Conservation (phyloP, 2,888 invertebrate genomes). For the Spatulosminthurus flaviceps region DNA sequence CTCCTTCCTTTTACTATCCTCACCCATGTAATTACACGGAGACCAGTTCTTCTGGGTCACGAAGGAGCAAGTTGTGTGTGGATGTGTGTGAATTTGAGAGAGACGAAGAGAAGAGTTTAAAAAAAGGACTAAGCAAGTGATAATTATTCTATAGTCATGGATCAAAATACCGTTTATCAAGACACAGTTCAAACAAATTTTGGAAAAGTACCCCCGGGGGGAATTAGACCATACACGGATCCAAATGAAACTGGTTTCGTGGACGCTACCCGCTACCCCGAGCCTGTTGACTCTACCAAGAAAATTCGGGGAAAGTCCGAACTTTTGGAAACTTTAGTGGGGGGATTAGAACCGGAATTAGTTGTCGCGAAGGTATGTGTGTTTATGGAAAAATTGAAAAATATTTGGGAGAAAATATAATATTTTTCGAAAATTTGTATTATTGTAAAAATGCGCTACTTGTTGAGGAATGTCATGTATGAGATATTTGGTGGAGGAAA, state of each 20-base stretch:
- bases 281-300: conserved; percentile 87
- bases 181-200: conserved; percentile 44
- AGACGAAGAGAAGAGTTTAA: neutral
- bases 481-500: too few relatives aligned
- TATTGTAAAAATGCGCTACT: too few relatives aligned
- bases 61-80: too few relatives aligned
- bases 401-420: too few relatives aligned
- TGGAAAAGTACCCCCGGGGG: conserved; percentile 40
- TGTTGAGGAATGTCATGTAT: too few relatives aligned
- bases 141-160: too few relatives aligned
- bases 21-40: conserved; percentile 27
- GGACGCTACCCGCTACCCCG: conserved; percentile 77
- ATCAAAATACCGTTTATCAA: conserved; percentile 40
- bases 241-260: conserved; percentile 85
- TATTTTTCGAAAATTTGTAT: too few relatives aligned
- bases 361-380: conserved; percentile 89
- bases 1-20: conserved; percentile 18
- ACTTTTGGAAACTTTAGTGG: conserved; percentile 82
- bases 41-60: neutral
- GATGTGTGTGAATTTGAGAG: too few relatives aligned
- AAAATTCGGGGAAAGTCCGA: conserved; percentile 89
- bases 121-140: neutral
- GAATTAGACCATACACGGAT: conserved; percentile 66
- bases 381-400: too few relatives aligned
- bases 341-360: conserved; percentile 85